Evolutionary conservation across 1,140 invertebrate genomes (phyloP).

Genomic region (Lamellibrachia luymesi): DNA sequence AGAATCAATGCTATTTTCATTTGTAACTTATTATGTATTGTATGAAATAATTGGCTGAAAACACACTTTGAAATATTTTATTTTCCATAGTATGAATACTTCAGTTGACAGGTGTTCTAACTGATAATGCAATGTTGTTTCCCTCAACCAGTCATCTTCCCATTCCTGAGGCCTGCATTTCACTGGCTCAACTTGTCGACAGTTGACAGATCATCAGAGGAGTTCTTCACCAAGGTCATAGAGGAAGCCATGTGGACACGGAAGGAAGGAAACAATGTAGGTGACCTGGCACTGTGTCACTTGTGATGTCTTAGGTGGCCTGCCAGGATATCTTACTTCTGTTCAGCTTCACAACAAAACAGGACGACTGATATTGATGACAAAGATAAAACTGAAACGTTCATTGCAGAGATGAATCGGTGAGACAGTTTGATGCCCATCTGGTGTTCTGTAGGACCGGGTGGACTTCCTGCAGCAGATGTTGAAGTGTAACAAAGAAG

Average conservation of each 20-base stretch:
- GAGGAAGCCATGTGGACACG: neutral
- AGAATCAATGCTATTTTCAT: too few relatives aligned
- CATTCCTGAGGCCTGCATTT: neutral
- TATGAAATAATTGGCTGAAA: too few relatives aligned
- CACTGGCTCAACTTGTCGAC: neutral
- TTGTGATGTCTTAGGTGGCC: neutral
- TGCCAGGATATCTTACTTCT: neutral
- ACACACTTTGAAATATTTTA: too few relatives aligned
- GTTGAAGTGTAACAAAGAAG: neutral
- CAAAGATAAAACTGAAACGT: neutral
- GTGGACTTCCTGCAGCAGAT: neutral
- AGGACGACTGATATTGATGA: neutral
- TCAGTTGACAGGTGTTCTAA: neutral
- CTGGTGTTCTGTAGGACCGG: neutral
- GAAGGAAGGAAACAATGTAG: neutral
- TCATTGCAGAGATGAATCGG: neutral
- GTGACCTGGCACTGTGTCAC: neutral
- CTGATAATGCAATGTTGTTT: neutral
- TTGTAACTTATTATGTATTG: too few relatives aligned
- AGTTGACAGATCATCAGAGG: neutral
- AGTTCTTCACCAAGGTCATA: constrained; percentile 16
- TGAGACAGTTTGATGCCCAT: neutral
- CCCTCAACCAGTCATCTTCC: neutral
- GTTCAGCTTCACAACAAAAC: neutral
- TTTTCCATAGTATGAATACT: neutral